Evolutionary conservation across 2,113 vertebrate genomes (phyloP).

Genomic region (Lucifuga dentata): DNA sequence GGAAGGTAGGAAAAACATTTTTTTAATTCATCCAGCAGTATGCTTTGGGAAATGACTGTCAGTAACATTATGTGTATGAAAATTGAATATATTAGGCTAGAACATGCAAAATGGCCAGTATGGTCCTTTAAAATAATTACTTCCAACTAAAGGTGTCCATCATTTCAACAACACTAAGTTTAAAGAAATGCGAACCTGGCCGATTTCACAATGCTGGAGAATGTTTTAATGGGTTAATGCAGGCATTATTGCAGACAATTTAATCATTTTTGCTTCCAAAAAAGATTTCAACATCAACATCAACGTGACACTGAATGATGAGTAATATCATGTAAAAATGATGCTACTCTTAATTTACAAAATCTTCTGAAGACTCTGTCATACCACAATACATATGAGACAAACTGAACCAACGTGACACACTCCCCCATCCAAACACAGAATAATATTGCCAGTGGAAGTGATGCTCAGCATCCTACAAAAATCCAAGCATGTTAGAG

Average conservation of each 20-base stretch:
- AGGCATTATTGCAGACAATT: constrained; percentile 80
- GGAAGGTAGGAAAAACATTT: too few species aligned
- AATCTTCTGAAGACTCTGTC: constrained; percentile 73
- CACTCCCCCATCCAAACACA: constrained; percentile 68
- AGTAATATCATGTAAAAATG: constrained; percentile 75
- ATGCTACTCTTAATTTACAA: constrained; percentile 76
- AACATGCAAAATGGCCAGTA: too few species aligned
- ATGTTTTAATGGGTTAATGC: constrained; percentile 85
- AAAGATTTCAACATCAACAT: constrained; percentile 65
- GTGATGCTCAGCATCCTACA: constrained; percentile 81
- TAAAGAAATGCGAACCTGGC: constrained; percentile 8
- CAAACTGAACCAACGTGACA: constrained; percentile 73
- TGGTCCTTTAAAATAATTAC: too few species aligned
- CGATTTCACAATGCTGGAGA: constrained; percentile 74
- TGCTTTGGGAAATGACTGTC: too few species aligned
- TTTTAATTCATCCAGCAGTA: too few species aligned
- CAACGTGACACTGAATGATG: constrained; percentile 70
- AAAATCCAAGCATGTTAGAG: constrained; percentile 77
- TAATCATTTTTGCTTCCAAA: constrained; percentile 69
- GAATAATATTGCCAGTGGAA: constrained; percentile 74
- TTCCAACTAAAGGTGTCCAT: too few species aligned
- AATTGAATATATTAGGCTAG: too few species aligned
- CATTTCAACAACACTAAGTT: too few species aligned
- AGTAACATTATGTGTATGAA: too few species aligned
- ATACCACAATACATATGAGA: constrained; percentile 76